These are phyloP conservation scores for Arctia plantaginis DNA, from an alignment of 2,888 invertebrate genomes.

Conservation along the genomic window DNA sequence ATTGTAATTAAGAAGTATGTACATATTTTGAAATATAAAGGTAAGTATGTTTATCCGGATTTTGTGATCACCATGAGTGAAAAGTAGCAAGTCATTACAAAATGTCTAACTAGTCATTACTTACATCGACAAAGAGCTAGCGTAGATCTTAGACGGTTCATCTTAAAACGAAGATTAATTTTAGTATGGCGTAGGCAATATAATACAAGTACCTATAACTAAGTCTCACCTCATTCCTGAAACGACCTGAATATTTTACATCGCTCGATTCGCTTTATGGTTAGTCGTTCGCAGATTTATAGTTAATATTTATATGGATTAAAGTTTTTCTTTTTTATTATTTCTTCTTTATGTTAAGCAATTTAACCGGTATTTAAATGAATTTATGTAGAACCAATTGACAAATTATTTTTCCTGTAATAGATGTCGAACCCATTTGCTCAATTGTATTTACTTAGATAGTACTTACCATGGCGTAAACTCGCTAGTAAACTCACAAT, in stretches of 20 bases:
- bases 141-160: not conserved
- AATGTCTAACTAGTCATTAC: not conserved
- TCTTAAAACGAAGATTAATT: constrained; percentile 11
- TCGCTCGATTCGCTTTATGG: constrained; percentile 13
- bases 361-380: not conserved
- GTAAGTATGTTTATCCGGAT: too few relatives aligned
- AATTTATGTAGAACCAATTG: not conserved
- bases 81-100: not conserved
- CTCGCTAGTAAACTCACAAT: not conserved
- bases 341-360: not conserved
- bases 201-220: constrained; percentile 26
- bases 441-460: too few relatives aligned
- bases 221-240: constrained; percentile 20
- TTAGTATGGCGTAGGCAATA: constrained; percentile 16
- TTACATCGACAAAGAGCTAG: not conserved
- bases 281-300: constrained; percentile 11
- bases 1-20: not conserved
- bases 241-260: constrained; percentile 44
- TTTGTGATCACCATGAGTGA: too few relatives aligned
- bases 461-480: too few relatives aligned
- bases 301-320: constrained; percentile 14
- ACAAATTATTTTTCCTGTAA: too few relatives aligned
- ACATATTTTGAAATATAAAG: too few relatives aligned
- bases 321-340: constrained; percentile 3
- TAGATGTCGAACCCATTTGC: too few relatives aligned